phyloP scores from a whole-genome alignment of 1,140 invertebrate genomes.

The Cydia strobilella region DNA sequence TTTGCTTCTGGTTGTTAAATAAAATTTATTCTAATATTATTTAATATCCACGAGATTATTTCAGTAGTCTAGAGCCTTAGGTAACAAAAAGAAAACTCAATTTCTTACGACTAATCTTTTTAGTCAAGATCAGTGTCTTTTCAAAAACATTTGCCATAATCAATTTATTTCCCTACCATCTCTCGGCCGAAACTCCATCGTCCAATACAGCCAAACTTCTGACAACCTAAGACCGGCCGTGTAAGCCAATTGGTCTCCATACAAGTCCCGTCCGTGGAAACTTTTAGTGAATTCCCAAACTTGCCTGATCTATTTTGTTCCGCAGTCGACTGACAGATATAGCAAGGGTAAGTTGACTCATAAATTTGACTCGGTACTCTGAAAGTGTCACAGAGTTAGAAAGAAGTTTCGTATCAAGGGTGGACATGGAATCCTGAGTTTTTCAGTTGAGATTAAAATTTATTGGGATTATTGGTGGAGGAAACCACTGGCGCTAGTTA shows the following conservation, averaged over 20 bases:
- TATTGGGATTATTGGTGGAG: conserved; percentile 35
- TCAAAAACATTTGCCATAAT: neutral
- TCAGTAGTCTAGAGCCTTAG: no score
- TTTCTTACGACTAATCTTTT: no score
- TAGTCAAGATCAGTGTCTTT: neutral
- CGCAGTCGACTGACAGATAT: conserved; percentile 56
- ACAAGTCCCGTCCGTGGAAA: conserved; percentile 24
- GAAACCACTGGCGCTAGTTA: no score
- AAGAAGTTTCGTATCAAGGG: conserved; percentile 55
- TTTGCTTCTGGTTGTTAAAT: neutral
- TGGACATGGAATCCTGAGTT: conserved; percentile 22
- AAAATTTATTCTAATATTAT: neutral
- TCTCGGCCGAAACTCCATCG: neutral
- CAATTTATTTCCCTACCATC: conserved; percentile 8
- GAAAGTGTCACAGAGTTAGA: conserved; percentile 61
- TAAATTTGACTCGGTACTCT: conserved; percentile 61
- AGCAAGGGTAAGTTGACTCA: conserved; percentile 61
- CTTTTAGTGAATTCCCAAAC: conserved; percentile 30
- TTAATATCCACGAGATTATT: neutral
- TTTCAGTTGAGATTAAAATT: conserved; percentile 28
- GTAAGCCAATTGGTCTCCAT: conserved; percentile 25
- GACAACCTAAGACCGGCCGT: conserved; percentile 25
- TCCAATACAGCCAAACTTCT: conserved; percentile 23
- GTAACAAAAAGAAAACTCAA: no score
- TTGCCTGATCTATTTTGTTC: conserved; percentile 30